These are phyloP conservation scores for Acronicta aceris DNA, from an alignment of 2,888 invertebrate genomes.

Conservation along the genomic window DNA sequence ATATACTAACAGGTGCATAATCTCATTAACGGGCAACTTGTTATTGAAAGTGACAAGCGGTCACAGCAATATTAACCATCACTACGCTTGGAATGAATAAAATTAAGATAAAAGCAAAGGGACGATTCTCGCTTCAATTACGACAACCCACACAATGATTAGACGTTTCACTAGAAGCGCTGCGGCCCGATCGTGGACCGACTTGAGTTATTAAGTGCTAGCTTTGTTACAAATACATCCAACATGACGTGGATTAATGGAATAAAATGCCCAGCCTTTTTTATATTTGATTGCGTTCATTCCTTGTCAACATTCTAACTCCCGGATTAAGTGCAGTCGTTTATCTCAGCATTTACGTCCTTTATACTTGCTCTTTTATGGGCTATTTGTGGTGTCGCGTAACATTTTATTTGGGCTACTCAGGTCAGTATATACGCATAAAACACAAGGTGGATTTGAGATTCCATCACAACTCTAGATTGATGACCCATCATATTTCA, in stretches of 20 bases:
- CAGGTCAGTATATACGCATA: slow-evolving; percentile 66
- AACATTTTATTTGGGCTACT: slow-evolving; percentile 76
- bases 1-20: slow-evolving; percentile 72
- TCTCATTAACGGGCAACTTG: slow-evolving; percentile 72
- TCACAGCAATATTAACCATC: slow-evolving; percentile 86
- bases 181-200: slow-evolving; percentile 74
- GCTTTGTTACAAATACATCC: slow-evolving; percentile 87
- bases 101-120: slow-evolving; percentile 86
- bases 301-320: slow-evolving; percentile 86
- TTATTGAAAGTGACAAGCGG: slow-evolving; percentile 85
- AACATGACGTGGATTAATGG: slow-evolving; percentile 85
- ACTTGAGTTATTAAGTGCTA: slow-evolving; percentile 85
- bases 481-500: slow-evolving; percentile 66
- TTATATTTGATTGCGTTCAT: slow-evolving; percentile 82
- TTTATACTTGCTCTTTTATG: slow-evolving; percentile 78
- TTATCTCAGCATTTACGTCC: slow-evolving; percentile 82
- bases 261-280: slow-evolving; percentile 78
- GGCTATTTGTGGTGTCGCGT: slow-evolving; percentile 72
- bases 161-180: slow-evolving; percentile 82
- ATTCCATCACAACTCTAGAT: slow-evolving; percentile 56
- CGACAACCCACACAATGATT: slow-evolving; percentile 87
- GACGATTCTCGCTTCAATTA: slow-evolving; percentile 85
- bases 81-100: slow-evolving; percentile 82
- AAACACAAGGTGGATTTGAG: slow-evolving; percentile 64
- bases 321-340: slow-evolving; percentile 85